These are phyloP conservation scores for Margaritifera margaritifera DNA, from an alignment of 2,888 invertebrate species.

Conservation along the genomic window DNA sequence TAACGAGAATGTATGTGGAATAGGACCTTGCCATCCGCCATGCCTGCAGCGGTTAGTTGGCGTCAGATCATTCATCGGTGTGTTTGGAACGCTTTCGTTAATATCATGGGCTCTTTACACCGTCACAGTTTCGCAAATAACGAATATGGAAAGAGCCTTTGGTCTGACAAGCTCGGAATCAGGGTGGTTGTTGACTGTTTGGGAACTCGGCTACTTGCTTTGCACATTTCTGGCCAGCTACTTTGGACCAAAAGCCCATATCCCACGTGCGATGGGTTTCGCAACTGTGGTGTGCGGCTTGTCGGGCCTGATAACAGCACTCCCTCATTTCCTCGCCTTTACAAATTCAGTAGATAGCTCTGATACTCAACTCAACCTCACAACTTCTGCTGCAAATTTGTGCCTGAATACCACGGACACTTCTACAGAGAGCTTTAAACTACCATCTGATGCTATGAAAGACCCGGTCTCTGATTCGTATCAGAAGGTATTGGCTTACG, in stretches of 20 bases:
- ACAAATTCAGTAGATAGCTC: neutral
- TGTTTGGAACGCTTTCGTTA: constrained; percentile 25
- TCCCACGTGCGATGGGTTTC: constrained; percentile 23
- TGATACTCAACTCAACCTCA: neutral
- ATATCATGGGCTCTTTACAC: constrained; percentile 26
- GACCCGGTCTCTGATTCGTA: constrained; percentile 4
- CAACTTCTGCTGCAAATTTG: neutral
- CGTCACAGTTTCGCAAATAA: constrained; percentile 28
- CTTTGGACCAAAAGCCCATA: constrained; percentile 23
- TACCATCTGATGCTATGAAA: neutral
- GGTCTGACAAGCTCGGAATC: constrained; percentile 34
- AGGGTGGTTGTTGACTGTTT: constrained; percentile 31
- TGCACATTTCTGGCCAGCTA: constrained; percentile 24
- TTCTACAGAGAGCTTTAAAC: neutral
- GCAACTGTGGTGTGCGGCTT: constrained; percentile 25
- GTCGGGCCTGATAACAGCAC: constrained; percentile 21
- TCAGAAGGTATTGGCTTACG: constrained; percentile 24
- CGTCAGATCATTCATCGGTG: constrained; percentile 30
- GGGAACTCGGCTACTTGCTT: constrained; percentile 31
- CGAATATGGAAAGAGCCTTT: constrained; percentile 36
- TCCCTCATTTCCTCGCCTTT: constrained; percentile 38
- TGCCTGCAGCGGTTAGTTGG: constrained; percentile 20
- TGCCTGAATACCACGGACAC: constrained; percentile 2
- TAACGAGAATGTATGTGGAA: constrained; percentile 18
- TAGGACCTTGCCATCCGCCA: constrained; percentile 13